phyloP scores from a whole-genome alignment of 2,888 invertebrate genomes.

The Calameuta filiformis region DNA sequence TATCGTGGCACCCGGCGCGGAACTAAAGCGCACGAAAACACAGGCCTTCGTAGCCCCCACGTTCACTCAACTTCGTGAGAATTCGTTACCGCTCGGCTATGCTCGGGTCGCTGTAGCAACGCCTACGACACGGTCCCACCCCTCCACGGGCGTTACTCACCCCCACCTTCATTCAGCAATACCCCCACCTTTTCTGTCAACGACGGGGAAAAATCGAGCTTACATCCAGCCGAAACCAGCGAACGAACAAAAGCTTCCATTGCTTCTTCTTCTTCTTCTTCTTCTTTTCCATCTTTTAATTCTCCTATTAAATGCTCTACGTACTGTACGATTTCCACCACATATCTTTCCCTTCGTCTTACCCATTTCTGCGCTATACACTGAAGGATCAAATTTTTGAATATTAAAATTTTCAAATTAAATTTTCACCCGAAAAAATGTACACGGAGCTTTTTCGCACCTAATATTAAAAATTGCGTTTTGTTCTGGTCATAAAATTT shows the following conservation, averaged over 20 bases:
- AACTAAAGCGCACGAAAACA: conserved; percentile 64
- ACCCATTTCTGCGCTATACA: not conserved
- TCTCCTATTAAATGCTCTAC: not conserved
- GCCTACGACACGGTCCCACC: conserved; percentile 52
- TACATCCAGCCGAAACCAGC: conserved; percentile 5
- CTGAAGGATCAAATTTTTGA: not conserved
- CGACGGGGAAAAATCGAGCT: conserved; percentile 21
- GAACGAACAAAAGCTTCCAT: conserved; percentile 1
- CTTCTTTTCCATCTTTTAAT: not conserved
- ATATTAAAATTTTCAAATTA: not conserved
- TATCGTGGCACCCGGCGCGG: conserved; percentile 65
- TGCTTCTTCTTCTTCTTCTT: not conserved
- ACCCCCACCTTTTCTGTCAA: conserved; percentile 26
- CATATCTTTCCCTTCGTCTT: not conserved
- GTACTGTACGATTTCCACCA: not conserved
- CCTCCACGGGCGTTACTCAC: conserved; percentile 58
- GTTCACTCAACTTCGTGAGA: conserved; percentile 38
- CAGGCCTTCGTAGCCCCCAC: conserved; percentile 55
- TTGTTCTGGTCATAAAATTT: not conserved
- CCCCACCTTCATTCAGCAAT: conserved; percentile 22
- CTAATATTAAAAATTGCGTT: not conserved
- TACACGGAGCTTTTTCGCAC: not conserved
- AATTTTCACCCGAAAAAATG: not conserved
- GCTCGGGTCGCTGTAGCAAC: conserved; percentile 36
- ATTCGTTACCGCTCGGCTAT: conserved; percentile 33